Evolutionary conservation across 2,888 invertebrate species (phyloP).

Genomic region (Xestobium rufovillosum): DNA sequence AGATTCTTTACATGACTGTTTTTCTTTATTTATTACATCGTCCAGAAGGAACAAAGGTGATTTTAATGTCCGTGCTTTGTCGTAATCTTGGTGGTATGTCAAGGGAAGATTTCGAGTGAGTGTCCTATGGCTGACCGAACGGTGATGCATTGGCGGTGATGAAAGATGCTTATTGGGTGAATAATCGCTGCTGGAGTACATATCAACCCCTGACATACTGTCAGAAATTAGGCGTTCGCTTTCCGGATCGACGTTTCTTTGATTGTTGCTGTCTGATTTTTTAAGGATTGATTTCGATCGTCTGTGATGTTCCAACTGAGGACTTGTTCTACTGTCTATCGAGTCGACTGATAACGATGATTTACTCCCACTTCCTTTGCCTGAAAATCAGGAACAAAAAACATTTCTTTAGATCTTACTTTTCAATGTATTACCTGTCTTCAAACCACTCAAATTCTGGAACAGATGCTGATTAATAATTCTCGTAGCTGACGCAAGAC

Average conservation of each 20-base stretch:
- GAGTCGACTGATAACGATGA: conserved; percentile 64
- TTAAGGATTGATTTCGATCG: conserved; percentile 71
- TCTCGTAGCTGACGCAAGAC: conserved; percentile 62
- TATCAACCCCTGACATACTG: conserved; percentile 53
- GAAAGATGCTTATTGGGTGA: conserved; percentile 37
- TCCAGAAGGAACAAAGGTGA: conserved; percentile 44
- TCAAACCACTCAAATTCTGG: conserved; percentile 47
- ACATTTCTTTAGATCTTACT: too few species aligned
- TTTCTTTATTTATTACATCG: conserved; percentile 40
- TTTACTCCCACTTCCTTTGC: conserved; percentile 53
- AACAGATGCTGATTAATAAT: conserved; percentile 68
- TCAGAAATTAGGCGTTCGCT: conserved; percentile 67
- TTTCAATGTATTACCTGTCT: conserved; percentile 35
- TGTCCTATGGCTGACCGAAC: conserved; percentile 29
- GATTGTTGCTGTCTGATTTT: conserved; percentile 58
- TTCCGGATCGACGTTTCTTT: conserved; percentile 56
- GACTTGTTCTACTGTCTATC: conserved; percentile 53
- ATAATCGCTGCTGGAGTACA: conserved; percentile 41
- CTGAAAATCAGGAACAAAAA: conserved; percentile 35
- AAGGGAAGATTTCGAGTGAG: conserved; percentile 24
- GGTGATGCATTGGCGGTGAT: conserved; percentile 34
- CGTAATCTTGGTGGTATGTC: conserved; percentile 33
- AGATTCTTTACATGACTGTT: conserved; percentile 28
- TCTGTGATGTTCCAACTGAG: conserved; percentile 57
- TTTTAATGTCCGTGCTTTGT: conserved; percentile 35